Evolutionary conservation across 2,888 invertebrate species (phyloP), one percentile per base, ranked within the genome.

Genomic region (Cepaea hortensis): DNA sequence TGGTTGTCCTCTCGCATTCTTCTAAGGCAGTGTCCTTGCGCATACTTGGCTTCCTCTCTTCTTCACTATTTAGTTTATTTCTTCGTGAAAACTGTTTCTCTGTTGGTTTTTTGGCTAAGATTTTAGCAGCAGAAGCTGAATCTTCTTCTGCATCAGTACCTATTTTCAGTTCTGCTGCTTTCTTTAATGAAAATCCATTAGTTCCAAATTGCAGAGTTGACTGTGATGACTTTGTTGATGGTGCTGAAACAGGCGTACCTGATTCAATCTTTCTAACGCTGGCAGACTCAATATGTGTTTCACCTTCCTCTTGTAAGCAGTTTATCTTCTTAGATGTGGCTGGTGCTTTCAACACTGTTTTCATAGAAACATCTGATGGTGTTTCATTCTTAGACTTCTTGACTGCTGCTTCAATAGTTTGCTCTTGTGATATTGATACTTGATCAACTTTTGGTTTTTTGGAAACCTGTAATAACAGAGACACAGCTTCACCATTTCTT

Each of bases 161-260:
- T 9, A 35, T 20, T 9, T 68, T 46, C 13, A 18, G 23, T 46
- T 73, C 73, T 70, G 20, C n/a, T 61, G 70, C 18, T 46, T 85
- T 85, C 9, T 50, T 7, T 23, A 81, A n/a, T 20, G 73, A 46
- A 15, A 85, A n/a, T 7, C 72, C 81, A 35, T 11, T 65, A 55
- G 72, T 85, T 68, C 85, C 85, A 81, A 85, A 85, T 7, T 62
- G 73, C 1, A 85, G 75, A 61, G 73, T 80, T 46, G 85, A 76
- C 23, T 85, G 85, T 61, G 85, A 85, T 48, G 73, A 48, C 50
- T 84, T 77, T 6, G 3, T 20, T 62, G 68, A 13, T 70, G 50
- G 48, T n/a, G 20, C 5, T 68, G 62, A 3, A 62, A 23, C 68
- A 48, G 75, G 6, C 46, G 65, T 18, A 13, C 13, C 11, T 61